phyloP scores from a whole-genome alignment of 2,113 vertebrate species.

The Taxidea taxus region DNA sequence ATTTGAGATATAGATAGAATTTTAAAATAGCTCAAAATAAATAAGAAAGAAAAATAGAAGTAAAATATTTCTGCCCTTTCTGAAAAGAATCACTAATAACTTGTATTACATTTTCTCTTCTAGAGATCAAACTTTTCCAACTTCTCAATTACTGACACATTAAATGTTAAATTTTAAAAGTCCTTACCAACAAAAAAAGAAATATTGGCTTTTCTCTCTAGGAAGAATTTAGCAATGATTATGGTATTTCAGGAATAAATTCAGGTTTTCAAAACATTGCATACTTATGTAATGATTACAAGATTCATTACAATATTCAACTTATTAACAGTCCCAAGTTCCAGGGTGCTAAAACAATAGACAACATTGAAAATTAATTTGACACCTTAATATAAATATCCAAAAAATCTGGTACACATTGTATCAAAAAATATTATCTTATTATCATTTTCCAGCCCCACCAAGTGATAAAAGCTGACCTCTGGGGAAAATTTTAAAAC shows the following conservation, averaged over 20 bases:
- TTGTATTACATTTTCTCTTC: neutral
- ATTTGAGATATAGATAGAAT: neutral
- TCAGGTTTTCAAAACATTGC: neutral
- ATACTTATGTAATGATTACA: neutral
- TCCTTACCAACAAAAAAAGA: neutral
- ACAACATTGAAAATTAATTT: neutral
- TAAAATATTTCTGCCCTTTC: neutral
- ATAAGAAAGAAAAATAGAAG: neutral
- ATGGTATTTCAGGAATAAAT: neutral
- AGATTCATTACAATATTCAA: neutral
- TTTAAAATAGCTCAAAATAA: neutral
- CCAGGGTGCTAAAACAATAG: neutral
- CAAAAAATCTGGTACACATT: neutral
- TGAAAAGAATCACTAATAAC: neutral
- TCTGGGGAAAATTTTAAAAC: neutral
- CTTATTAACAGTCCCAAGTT: neutral
- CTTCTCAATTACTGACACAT: neutral
- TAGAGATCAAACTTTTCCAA: neutral
- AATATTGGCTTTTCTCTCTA: neutral
- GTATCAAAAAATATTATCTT: neutral
- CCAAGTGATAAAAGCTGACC: neutral
- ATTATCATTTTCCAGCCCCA: rapidly evolving
- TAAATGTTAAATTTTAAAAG: neutral
- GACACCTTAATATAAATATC: neutral
- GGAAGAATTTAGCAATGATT: neutral